phyloP scores from a whole-genome alignment of 2,888 invertebrate species.

The Bellardia bayeri region DNA sequence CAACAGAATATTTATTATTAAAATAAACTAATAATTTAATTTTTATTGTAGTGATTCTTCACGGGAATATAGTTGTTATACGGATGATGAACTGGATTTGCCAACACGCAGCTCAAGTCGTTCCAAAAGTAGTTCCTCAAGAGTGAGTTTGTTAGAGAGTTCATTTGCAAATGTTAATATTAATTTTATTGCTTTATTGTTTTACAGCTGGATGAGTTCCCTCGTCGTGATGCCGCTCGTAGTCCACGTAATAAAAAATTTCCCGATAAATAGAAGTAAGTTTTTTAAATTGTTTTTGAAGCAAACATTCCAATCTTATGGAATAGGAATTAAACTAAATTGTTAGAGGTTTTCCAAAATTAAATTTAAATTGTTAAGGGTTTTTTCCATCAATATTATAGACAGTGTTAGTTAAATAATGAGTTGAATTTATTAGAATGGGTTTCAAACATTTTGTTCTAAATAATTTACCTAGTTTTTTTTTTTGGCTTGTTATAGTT shows the following conservation, averaged over 20 bases:
- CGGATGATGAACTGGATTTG: constrained; percentile 80
- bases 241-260: constrained; percentile 81
- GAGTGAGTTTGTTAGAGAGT: constrained; percentile 74
- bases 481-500: no score
- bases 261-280: constrained; percentile 78
- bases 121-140: constrained; percentile 74
- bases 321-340: constrained; percentile 38
- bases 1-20: background rate
- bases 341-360: constrained; percentile 35
- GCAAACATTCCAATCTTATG: background rate
- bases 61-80: constrained; percentile 85
- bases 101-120: constrained; percentile 76
- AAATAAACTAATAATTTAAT: no score
- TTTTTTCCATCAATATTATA: background rate
- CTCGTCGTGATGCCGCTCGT: constrained; percentile 80
- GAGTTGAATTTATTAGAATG: background rate
- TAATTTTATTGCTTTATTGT: constrained; percentile 22
- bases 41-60: constrained; percentile 85
- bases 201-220: constrained; percentile 81
- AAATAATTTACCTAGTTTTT: no score
- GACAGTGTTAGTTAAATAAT: background rate
- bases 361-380: constrained; percentile 26
- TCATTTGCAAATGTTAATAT: background rate
- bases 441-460: background rate
- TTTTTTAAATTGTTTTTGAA: background rate